Percentiles rank a stretch among this genome's conserved stretches.
phyloP scores from a whole-genome alignment of 2,888 invertebrate genomes.

The Ryuthela nishihirai region DNA sequence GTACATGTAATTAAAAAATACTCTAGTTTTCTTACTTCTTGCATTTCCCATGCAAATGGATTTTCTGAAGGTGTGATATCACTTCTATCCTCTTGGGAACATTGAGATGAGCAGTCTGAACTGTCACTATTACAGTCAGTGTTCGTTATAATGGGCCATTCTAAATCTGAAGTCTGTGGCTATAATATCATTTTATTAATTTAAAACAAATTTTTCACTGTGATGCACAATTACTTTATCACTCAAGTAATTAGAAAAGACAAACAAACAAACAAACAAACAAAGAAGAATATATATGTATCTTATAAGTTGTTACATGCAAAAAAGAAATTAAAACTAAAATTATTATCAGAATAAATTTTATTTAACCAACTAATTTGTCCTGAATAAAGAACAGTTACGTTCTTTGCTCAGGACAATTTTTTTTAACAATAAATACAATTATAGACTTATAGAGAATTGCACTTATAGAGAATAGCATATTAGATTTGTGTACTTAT shows the following conservation, averaged over 20 bases:
- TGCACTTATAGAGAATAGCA: too few relatives aligned
- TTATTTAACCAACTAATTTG: neutral
- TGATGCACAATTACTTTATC: neutral
- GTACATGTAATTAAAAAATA: neutral
- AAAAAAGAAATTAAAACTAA: neutral
- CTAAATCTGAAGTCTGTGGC: slow-evolving; percentile 57
- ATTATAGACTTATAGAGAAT: too few relatives aligned
- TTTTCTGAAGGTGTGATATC: slow-evolving; percentile 56
- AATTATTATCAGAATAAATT: neutral
- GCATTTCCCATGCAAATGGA: slow-evolving; percentile 61
- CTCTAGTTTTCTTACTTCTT: slow-evolving; percentile 55
- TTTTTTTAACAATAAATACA: too few relatives aligned
- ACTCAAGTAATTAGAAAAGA: too few relatives aligned
- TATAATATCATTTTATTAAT: neutral
- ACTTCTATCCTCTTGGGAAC: slow-evolving; percentile 59
- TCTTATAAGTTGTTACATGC: neutral
- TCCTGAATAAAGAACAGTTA: too few relatives aligned
- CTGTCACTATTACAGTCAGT: slow-evolving; percentile 70
- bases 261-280: too few relatives aligned
- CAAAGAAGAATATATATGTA: neutral
- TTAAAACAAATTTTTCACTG: neutral
- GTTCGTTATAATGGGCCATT: slow-evolving; percentile 84
- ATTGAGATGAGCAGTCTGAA: slow-evolving; percentile 61
- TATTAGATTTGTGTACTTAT: too few relatives aligned
- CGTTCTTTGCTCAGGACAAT: too few relatives aligned